Conservation (phyloP, 1,140 invertebrate species). For the Cotesia chilonis region DNA sequence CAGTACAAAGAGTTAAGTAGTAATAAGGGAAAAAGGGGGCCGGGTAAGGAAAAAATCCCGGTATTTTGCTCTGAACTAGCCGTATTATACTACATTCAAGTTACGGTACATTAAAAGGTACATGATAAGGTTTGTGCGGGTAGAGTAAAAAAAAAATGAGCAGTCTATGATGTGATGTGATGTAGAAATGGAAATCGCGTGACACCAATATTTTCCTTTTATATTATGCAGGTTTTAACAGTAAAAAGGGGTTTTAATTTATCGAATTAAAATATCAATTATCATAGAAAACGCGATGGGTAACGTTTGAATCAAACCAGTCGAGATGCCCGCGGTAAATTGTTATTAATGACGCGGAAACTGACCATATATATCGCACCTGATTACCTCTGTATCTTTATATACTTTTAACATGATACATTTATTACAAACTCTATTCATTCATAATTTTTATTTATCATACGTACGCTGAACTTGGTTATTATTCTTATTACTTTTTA, state of each 20-base stretch:
- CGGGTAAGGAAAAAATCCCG: neutral
- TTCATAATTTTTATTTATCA: neutral
- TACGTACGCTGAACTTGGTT: neutral
- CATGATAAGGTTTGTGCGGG: slow-evolving; percentile 16
- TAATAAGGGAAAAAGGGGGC: neutral
- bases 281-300: too few species aligned
- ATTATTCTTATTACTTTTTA: too few species aligned
- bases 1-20: neutral
- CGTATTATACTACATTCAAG: neutral
- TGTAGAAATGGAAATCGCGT: neutral
- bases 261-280: too few species aligned
- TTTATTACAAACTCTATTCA: neutral
- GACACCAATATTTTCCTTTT: slow-evolving; percentile 4
- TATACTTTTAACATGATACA: neutral
- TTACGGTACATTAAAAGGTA: slow-evolving; percentile 19
- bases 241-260: too few species aligned
- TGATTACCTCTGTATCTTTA: too few species aligned
- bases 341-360: neutral
- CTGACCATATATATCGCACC: neutral
- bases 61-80: slow-evolving; percentile 1
- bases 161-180: neutral
- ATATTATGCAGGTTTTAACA: too few species aligned
- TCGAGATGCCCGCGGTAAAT: neutral
- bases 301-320: neutral
- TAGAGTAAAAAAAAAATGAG: neutral